Percentiles rank a stretch among this genome's conserved stretches.
Evolutionary conservation across 2,113 vertebrate genomes (phyloP).

Genomic region (Crypturellus undulatus): DNA sequence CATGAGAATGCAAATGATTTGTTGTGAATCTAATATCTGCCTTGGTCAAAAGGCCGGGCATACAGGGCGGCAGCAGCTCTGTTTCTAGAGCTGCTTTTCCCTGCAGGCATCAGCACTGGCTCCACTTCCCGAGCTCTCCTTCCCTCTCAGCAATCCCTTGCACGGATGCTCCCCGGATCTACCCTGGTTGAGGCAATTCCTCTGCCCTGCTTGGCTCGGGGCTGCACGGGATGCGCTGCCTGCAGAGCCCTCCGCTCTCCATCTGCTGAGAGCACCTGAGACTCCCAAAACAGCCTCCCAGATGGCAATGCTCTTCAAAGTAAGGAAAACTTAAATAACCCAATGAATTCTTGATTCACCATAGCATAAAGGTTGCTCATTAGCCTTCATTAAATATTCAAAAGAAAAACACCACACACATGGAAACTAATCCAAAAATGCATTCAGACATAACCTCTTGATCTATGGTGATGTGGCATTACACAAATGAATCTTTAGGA

Average conservation of each 20-base stretch:
- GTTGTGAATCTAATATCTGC: not conserved
- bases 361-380: conserved; percentile 1
- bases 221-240: not conserved
- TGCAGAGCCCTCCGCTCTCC: not conserved
- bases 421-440: not conserved
- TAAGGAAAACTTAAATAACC: conserved; percentile 5
- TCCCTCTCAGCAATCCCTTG: not conserved
- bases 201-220: accelerated
- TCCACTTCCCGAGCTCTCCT: not conserved
- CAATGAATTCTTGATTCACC: not conserved
- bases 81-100: not conserved
- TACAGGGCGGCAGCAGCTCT: not conserved
- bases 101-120: not conserved
- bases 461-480: accelerated
- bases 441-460: not conserved
- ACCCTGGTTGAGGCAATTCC: not conserved
- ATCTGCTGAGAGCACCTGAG: conserved; percentile 46
- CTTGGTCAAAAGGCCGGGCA: not conserved
- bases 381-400: not conserved
- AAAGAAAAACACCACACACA: not conserved
- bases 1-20: not conserved
- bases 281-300: not conserved
- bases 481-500: not conserved
- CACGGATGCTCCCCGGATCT: accelerated
- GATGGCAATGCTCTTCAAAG: conserved; percentile 25